These are phyloP conservation scores for Pollimyrus isidori DNA, from an alignment of 2,113 vertebrate species.

Conservation along the genomic window DNA sequence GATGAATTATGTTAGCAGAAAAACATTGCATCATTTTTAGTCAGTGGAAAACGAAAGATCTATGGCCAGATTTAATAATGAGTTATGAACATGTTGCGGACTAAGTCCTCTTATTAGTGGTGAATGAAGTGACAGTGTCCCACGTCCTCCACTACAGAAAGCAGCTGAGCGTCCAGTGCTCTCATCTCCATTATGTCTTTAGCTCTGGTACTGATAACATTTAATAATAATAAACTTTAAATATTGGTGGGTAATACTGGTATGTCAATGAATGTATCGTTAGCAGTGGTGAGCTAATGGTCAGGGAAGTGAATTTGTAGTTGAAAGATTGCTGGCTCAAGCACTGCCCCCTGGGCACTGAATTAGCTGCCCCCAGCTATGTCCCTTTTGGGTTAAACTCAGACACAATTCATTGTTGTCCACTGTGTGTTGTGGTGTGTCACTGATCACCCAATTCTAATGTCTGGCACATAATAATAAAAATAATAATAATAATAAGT, in stretches of 20 bases:
- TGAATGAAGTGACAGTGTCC: not conserved
- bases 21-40: not conserved
- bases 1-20: too few relatives aligned
- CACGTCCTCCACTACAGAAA: not conserved
- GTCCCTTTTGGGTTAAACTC: too few relatives aligned
- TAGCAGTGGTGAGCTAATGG: not conserved
- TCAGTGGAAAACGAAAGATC: not conserved
- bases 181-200: not conserved
- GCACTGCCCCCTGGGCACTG: too few relatives aligned
- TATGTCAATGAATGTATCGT: not conserved
- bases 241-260: not conserved
- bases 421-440: too few relatives aligned
- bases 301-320: not conserved
- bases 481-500: not conserved
- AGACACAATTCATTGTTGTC: too few relatives aligned
- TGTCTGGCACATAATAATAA: not conserved
- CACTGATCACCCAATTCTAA: too few relatives aligned
- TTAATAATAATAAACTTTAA: not conserved
- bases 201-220: not conserved
- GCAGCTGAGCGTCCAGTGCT: not conserved
- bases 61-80: too few relatives aligned
- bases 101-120: not conserved
- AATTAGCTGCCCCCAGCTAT: too few relatives aligned
- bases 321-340: not conserved
- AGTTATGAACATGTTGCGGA: too few relatives aligned